Conservation (phyloP, 2,113 vertebrate species). For the Ailuropoda melanoleuca region DNA sequence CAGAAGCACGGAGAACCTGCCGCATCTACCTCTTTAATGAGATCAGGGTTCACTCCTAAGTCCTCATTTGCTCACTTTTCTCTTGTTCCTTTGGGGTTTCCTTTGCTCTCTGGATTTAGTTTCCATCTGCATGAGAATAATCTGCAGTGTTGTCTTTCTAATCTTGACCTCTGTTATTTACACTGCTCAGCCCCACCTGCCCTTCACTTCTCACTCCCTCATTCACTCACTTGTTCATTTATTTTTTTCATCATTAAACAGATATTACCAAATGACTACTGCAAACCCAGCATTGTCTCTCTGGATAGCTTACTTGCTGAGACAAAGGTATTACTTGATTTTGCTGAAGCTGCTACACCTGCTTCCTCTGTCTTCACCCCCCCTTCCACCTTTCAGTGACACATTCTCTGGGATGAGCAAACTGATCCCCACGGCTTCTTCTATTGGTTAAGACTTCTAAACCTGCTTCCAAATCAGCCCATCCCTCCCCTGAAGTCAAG, state of each 20-base stretch:
- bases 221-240: neutral
- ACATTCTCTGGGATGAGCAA: neutral
- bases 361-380: neutral
- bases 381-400: accelerated
- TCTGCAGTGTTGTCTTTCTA: conserved; percentile 14
- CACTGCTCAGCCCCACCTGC: neutral
- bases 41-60: conserved; percentile 30
- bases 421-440: neutral
- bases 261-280: neutral
- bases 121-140: neutral
- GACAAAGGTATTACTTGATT: neutral
- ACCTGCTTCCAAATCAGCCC: neutral
- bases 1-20: neutral
- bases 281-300: neutral
- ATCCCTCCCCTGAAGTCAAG: neutral
- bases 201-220: neutral
- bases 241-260: neutral
- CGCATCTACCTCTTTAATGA: neutral
- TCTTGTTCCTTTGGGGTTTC: neutral
- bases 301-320: neutral
- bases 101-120: neutral
- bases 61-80: neutral
- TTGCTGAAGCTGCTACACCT: neutral
- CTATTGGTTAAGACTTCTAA: neutral
- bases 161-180: neutral